Conservation (phyloP, 2,113 vertebrate genomes). For the Epinephelus lanceolatus region DNA sequence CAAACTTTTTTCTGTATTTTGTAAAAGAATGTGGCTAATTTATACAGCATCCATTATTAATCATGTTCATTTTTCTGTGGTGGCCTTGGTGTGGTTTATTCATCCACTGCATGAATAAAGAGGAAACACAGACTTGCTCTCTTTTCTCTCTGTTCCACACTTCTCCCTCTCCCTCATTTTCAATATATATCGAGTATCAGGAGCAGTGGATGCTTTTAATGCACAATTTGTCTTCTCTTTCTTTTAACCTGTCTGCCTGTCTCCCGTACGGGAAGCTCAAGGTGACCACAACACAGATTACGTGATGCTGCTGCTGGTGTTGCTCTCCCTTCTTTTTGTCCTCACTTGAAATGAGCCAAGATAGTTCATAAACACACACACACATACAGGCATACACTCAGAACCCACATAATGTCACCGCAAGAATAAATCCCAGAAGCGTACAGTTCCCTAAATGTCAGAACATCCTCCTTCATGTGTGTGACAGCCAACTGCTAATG, state of each 20-base stretch:
- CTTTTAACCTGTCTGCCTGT: slow-evolving; percentile 26
- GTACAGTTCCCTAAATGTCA: slow-evolving; percentile 42
- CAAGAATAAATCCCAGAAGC: slow-evolving; percentile 22
- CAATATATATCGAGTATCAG: slow-evolving; percentile 4
- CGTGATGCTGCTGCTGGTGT: slow-evolving; percentile 6
- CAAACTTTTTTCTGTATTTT: slow-evolving; percentile 25
- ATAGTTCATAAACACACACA: neutral
- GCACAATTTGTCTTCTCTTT: slow-evolving; percentile 12
- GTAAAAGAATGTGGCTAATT: slow-evolving; percentile 41
- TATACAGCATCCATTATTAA: slow-evolving; percentile 64
- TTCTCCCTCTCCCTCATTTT: slow-evolving; percentile 15
- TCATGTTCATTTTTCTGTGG: slow-evolving; percentile 55
- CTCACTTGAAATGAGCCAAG: slow-evolving; percentile 25
- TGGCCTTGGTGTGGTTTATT: slow-evolving; percentile 63
- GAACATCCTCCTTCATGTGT: neutral
- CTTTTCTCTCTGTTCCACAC: neutral
- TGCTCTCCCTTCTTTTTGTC: neutral
- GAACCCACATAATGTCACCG: slow-evolving; percentile 9
- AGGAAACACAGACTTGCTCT: slow-evolving; percentile 21
- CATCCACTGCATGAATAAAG: slow-evolving; percentile 61
- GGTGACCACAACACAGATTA: slow-evolving; percentile 41
- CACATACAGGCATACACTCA: neutral
- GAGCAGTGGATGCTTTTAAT: slow-evolving; percentile 8
- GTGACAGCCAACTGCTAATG: slow-evolving; percentile 14
- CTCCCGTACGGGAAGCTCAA: slow-evolving; percentile 30